A percentile compares a stretch with the other conserved stretches of the same genome.
Conservation (phyloP, 2,797 vertebrate genomes). For the Clarias platycephalus region DNA sequence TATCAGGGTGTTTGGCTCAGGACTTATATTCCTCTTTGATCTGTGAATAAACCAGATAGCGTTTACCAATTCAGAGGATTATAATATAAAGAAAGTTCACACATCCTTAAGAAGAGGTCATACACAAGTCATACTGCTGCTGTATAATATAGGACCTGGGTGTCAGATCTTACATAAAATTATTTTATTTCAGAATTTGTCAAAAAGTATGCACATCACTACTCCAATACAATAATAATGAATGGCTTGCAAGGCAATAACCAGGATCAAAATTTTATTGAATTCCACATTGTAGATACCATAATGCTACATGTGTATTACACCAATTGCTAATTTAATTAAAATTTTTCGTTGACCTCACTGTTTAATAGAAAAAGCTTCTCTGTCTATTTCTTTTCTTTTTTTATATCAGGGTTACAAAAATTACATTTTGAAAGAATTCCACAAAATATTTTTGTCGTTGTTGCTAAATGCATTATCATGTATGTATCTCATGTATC, state of each 20-base stretch:
- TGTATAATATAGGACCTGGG: neutral
- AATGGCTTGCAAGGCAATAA: neutral
- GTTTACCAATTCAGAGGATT: neutral
- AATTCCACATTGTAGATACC: neutral
- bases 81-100: neutral
- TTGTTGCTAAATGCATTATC: neutral
- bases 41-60: no score
- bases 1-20: no score
- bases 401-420: neutral
- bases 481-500: neutral
- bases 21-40: no score
- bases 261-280: neutral
- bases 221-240: neutral
- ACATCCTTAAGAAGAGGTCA: neutral
- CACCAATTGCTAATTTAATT: neutral
- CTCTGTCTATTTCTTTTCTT: neutral
- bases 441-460: neutral
- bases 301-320: neutral
- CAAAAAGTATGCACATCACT: neutral
- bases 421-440: neutral
- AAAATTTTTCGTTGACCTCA: neutral
- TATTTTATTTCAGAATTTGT: neutral
- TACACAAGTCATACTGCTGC: neutral
- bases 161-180: neutral
- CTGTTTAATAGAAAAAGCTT: neutral